Evolutionary conservation across 2,113 vertebrate genomes (phyloP).

Genomic region (Corythoichthys haematopterus): DNA sequence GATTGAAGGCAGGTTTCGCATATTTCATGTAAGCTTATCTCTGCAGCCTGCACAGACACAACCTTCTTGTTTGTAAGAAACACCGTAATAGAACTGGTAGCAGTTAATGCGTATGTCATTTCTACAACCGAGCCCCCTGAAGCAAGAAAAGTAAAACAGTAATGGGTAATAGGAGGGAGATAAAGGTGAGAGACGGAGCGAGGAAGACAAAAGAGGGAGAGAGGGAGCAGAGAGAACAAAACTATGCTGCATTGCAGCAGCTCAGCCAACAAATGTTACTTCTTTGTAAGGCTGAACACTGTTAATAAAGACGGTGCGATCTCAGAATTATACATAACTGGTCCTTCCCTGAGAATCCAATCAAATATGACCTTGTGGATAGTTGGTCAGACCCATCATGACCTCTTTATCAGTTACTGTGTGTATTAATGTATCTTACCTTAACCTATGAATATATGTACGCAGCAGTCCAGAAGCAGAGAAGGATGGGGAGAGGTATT

Average conservation of each 20-base stretch:
- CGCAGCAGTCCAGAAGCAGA: constrained; percentile 23
- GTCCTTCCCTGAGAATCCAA: constrained; percentile 31
- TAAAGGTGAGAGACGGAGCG: constrained; percentile 43
- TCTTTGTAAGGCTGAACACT: constrained; percentile 35
- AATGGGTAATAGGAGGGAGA: constrained; percentile 33
- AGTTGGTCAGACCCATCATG: constrained; percentile 34
- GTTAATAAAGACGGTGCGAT: constrained; percentile 26
- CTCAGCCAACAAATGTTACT: constrained; percentile 35
- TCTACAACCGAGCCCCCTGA: constrained; percentile 21
- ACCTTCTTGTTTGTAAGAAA: constrained; percentile 30
- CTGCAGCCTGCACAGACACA: constrained; percentile 13
- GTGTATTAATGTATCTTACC: background rate
- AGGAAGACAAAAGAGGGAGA: constrained; percentile 27
- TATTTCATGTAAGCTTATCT: constrained; percentile 50
- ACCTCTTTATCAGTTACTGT: constrained; percentile 38
- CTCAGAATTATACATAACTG: constrained; percentile 23
- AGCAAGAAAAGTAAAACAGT: constrained; percentile 35
- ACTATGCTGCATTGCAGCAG: constrained; percentile 65
- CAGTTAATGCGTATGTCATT: constrained; percentile 21
- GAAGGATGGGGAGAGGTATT: constrained; percentile 18
- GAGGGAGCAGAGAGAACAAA: constrained; percentile 47
- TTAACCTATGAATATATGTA: background rate
- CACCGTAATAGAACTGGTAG: constrained; percentile 32
- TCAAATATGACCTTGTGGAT: constrained; percentile 41
- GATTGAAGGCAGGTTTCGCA: constrained; percentile 39